phyloP scores from a whole-genome alignment of 2,797 vertebrate species.

The Platyrinchus mystaceus region DNA sequence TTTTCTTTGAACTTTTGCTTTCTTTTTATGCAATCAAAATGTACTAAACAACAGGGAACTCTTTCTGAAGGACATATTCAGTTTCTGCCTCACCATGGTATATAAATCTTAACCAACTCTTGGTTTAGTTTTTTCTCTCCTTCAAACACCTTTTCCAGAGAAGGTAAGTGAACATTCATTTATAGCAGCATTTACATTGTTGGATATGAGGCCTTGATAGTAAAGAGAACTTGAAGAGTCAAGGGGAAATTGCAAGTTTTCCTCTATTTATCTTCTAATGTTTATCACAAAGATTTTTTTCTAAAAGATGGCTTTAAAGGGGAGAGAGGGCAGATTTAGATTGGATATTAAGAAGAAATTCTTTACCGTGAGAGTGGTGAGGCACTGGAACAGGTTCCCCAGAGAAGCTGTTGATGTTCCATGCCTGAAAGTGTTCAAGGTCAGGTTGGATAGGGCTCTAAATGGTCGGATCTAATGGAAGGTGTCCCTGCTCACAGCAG shows the following conservation, averaged over 20 bases:
- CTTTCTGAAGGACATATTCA: not conserved
- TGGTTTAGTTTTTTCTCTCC: not conserved
- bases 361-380: not conserved
- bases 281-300: not conserved
- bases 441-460: not conserved
- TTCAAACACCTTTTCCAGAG: not conserved
- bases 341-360: not conserved
- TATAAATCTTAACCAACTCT: not conserved
- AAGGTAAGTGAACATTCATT: not conserved
- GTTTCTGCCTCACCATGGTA: not conserved
- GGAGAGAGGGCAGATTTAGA: not conserved
- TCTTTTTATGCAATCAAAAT: not conserved
- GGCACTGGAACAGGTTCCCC: fast-evolving
- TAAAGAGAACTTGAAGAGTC: not conserved
- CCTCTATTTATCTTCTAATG: not conserved
- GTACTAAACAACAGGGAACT: not conserved
- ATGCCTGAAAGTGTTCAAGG: no score
- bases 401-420: no score
- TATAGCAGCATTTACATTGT: not conserved
- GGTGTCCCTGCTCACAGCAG: fast-evolving
- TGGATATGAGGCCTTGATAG: not conserved
- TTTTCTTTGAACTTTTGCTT: not conserved
- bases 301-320: not conserved
- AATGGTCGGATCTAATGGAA: not conserved
- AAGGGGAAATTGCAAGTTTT: not conserved